These are phyloP conservation scores for Pyrrhosoma nymphula DNA, from an alignment of 2,888 invertebrate genomes.

Conservation along the genomic window DNA sequence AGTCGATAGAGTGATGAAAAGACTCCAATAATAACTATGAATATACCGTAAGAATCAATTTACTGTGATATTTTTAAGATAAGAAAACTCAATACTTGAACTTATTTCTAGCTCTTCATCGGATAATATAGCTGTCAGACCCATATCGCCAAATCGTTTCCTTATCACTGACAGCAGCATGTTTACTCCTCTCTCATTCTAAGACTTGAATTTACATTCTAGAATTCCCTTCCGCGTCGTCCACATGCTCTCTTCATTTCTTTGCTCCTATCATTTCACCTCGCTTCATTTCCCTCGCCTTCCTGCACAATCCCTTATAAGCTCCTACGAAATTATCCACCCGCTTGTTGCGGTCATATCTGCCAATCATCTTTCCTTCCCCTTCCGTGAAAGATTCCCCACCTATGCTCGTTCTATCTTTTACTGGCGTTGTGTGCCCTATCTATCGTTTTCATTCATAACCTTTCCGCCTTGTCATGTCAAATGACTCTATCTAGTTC, in stretches of 20 bases:
- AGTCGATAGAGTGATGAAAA: too few species aligned
- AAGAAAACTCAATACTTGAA: too few species aligned
- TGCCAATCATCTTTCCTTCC: neutral
- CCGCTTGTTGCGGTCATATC: neutral
- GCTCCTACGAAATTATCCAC: neutral
- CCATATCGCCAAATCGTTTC: too few species aligned
- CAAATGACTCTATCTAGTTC: neutral
- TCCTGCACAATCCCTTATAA: neutral
- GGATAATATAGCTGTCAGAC: too few species aligned
- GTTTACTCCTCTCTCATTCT: neutral
- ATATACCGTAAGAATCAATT: too few species aligned
- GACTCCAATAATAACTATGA: too few species aligned
- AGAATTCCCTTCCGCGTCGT: neutral
- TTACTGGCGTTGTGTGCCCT: neutral
- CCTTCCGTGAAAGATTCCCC: neutral
- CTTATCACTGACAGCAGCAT: neutral
- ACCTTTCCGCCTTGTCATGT: neutral
- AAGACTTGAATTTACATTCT: neutral
- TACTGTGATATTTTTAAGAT: too few species aligned
- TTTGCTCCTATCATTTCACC: neutral
- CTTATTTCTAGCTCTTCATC: too few species aligned
- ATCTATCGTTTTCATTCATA: neutral
- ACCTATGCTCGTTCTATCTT: neutral
- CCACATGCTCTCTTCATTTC: neutral
- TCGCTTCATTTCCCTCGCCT: neutral